Conservation (phyloP, 1,140 invertebrate genomes). For the Hylaeus volcanicus region DNA sequence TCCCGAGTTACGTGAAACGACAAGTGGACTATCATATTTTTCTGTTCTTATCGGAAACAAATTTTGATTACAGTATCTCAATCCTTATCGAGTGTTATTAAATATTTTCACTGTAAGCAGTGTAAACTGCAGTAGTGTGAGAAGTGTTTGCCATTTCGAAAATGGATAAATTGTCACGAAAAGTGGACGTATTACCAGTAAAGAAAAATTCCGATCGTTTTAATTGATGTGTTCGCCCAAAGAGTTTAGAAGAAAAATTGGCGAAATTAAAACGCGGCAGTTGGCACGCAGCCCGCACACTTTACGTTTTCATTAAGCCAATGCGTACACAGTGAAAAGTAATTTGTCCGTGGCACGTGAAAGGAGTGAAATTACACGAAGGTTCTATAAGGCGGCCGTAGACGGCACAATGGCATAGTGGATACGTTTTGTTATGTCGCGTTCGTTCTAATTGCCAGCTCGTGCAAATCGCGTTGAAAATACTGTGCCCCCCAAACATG, state of each 20-base stretch:
- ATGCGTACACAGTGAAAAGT: conserved; percentile 24
- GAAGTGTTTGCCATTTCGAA: neutral
- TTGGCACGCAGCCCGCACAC: neutral
- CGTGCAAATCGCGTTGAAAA: conserved; percentile 40
- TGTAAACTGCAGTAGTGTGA: no score
- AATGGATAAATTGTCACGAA: neutral
- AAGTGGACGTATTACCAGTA: no score
- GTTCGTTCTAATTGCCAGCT: conserved; percentile 35
- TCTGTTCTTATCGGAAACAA: no score
- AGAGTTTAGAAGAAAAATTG: neutral
- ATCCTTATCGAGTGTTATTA: no score
- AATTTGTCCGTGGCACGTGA: conserved; percentile 42
- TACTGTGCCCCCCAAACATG: conserved; percentile 18
- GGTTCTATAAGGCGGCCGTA: neutral
- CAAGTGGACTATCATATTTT: no score
- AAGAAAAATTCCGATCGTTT: neutral
- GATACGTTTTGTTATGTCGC: conserved; percentile 34
- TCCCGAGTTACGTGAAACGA: no score
- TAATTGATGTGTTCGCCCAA: neutral
- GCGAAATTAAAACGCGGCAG: conserved; percentile 12
- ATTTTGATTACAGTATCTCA: no score
- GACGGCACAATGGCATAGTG: conserved; percentile 1
- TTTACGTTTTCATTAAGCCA: conserved; percentile 35
- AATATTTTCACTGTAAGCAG: no score
- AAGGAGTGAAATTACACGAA: conserved; percentile 35